Evolutionary conservation across 2,888 invertebrate species (phyloP), one percentile per base, ranked within the genome.

Genomic region (Melanostoma mellinum): DNA sequence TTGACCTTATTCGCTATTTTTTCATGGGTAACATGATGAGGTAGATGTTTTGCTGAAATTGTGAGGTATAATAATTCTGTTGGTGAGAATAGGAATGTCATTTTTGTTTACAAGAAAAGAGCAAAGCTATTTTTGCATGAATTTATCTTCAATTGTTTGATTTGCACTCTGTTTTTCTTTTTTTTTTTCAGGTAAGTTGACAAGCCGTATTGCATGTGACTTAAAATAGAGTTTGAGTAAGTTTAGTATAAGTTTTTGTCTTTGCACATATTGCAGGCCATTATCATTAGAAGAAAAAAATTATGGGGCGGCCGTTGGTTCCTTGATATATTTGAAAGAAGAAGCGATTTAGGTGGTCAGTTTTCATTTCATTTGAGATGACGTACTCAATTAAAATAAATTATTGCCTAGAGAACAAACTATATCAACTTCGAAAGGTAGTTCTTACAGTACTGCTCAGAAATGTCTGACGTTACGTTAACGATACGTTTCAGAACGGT

Each of bases 151-250:
- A 55, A 8, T 36, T 2, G 35, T 55, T 38, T 68, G 20, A 55
- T 46, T 9, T 35, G 33, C 36, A 48, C 30, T 48, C 46, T 46
- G 30, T 40, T 53, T 32, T 6, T 20, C 40, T 42, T 4, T 56
- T 46, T 38, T n/a, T 20, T 33, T 68, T 68, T 9, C 44, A 68
- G 55, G 46, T 48, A 69, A 69, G 69, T 69, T 48, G 20, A 38
- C 8, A 56, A 30, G 46, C 6, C 3, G 33, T 2, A 8, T 56
- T 63, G 10, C 30, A 35, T 42, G 8, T 67, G 52, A 32, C 8
- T n/a, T 0, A 6, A 38, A 20, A 20, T 1, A 2, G 38, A 10
- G 9, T 56, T 40, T 32, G 4, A 9, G 56, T 20, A 20, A 20
- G 20, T 20, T 20, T 20, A 20, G 20, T 20, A 40, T 40, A 56